A percentile compares a stretch with the other conserved stretches of the same genome.
phyloP scores from a whole-genome alignment of 2,888 invertebrate species.

The Lobophora halterata region DNA sequence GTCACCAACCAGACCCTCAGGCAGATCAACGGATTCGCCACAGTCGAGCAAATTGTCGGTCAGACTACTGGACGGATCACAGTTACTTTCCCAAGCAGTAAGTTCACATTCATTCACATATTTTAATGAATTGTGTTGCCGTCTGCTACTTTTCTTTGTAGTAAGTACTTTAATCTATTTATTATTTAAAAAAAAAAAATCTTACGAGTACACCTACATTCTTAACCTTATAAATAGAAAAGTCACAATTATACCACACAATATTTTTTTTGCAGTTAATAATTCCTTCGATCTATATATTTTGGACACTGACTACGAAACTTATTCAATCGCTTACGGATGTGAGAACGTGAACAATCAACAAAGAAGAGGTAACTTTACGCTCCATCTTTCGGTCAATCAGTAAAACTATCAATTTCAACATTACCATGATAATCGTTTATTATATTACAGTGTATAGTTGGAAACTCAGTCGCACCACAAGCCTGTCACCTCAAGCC shows the following conservation, averaged over 20 bases:
- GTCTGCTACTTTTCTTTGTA: conserved; percentile 12
- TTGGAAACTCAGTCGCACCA: conserved; percentile 60
- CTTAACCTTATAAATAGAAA: neutral
- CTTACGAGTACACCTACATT: neutral
- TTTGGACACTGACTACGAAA: conserved; percentile 82
- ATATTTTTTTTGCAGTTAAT: conserved; percentile 15
- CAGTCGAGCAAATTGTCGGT: conserved; percentile 78
- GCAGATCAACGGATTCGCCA: conserved; percentile 52
- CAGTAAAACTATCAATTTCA: too few relatives aligned
- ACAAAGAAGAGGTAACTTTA: conserved; percentile 47
- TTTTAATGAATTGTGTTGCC: too few relatives aligned
- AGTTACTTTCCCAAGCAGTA: conserved; percentile 78
- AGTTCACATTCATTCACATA: conserved; percentile 26
- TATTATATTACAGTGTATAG: conserved; percentile 53
- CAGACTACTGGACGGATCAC: conserved; percentile 79
- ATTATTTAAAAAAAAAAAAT: too few relatives aligned
- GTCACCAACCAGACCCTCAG: conserved; percentile 44
- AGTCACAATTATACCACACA: conserved; percentile 34
- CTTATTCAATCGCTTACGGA: conserved; percentile 83
- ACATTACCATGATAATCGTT: too few relatives aligned
- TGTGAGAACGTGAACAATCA: conserved; percentile 64
- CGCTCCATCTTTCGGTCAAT: too few relatives aligned
- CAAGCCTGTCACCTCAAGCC: conserved; percentile 36
- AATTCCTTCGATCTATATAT: conserved; percentile 63
- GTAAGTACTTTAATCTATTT: conserved; percentile 2